Evolutionary conservation across 2,888 invertebrate genomes (phyloP).

Genomic region (Neoascia interrupta): DNA sequence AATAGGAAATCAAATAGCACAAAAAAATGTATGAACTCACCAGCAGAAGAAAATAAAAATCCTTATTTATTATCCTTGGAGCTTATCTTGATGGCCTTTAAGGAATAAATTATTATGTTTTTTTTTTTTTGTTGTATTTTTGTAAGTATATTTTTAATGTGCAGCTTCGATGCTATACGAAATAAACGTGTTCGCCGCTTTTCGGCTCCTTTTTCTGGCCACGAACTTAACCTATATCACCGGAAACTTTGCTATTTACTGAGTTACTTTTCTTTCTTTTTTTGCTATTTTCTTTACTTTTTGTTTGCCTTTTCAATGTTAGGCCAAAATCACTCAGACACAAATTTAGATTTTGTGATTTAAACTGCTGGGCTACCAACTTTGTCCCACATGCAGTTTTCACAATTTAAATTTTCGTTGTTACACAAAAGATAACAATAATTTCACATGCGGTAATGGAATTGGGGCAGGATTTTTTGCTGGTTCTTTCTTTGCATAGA

Average conservation of each 20-base stretch:
- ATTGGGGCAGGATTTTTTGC: neutral
- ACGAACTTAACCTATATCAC: slow-evolving; percentile 38
- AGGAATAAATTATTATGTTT: slow-evolving; percentile 23
- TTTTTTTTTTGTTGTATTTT: neutral
- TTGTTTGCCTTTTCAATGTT: slow-evolving; percentile 1
- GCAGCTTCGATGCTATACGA: slow-evolving; percentile 1
- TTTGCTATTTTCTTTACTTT: slow-evolving; percentile 2
- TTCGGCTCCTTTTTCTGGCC: slow-evolving; percentile 25
- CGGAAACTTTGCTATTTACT: slow-evolving; percentile 10
- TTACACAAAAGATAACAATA: slow-evolving; percentile 1
- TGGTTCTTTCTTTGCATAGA: neutral
- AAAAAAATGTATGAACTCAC: slow-evolving; percentile 45
- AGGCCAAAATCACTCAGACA: neutral
- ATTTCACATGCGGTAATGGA: neutral
- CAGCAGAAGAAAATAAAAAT: slow-evolving; percentile 34
- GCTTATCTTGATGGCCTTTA: slow-evolving; percentile 36
- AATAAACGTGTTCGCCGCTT: slow-evolving; percentile 10
- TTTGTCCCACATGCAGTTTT: slow-evolving; percentile 40
- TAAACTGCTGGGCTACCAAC: slow-evolving; percentile 3
- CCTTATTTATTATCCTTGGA: slow-evolving; percentile 53
- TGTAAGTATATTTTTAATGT: too few species aligned
- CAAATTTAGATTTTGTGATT: neutral
- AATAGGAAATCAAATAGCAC: too few species aligned
- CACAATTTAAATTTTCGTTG: slow-evolving; percentile 15
- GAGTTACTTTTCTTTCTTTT: slow-evolving; percentile 5